Base-by-base conservation (phyloP, 2,888 invertebrate genomes). In the Tupiocoris notatus region DNA sequence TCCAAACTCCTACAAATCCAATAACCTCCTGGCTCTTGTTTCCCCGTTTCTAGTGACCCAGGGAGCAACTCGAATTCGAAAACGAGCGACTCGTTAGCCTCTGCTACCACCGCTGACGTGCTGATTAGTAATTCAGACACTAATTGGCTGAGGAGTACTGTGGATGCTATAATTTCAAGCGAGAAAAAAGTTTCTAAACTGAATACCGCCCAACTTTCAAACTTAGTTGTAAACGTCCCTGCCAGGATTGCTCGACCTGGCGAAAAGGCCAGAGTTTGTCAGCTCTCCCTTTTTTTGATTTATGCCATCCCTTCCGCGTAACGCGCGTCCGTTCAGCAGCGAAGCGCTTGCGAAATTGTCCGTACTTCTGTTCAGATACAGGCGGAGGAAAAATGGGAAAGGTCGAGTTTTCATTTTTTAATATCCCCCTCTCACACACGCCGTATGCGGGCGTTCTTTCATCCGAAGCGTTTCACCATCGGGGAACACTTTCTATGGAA, bases 61-160 rank as follows among this genome's bases (percentile, higher is more conserved):
- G n/a, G n/a, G n/a, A n/a, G n/a, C n/a, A n/a, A n/a, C n/a, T n/a
- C n/a, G n/a, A n/a, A n/a, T n/a, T n/a, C n/a, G n/a, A n/a, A n/a
- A n/a, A n/a, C n/a, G n/a, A n/a, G n/a, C n/a, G n/a, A n/a, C n/a
- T n/a, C n/a, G n/a, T n/a, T n/a, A n/a, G n/a, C n/a, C n/a, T n/a
- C n/a, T n/a, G n/a, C n/a, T n/a, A n/a, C n/a, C n/a, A n/a, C n/a
- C n/a, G n/a, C n/a, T n/a, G n/a, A n/a, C n/a, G n/a, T n/a, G n/a
- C n/a, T n/a, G n/a, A n/a, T n/a, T n/a, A n/a, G 39, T 39, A 39
- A 7, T 39, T 39, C 39, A 39, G 39, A 39, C 3, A 18, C 21
- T 67, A 67, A 67, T 67, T 67, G 57, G 67, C 3, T 21, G 54
- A 39, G 57, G 21, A 57, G 57, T 67, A 56, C 54, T 67, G 67